These are phyloP conservation scores for Streptopelia turtur DNA, from an alignment of 2,797 vertebrate genomes.

Conservation along the genomic window DNA sequence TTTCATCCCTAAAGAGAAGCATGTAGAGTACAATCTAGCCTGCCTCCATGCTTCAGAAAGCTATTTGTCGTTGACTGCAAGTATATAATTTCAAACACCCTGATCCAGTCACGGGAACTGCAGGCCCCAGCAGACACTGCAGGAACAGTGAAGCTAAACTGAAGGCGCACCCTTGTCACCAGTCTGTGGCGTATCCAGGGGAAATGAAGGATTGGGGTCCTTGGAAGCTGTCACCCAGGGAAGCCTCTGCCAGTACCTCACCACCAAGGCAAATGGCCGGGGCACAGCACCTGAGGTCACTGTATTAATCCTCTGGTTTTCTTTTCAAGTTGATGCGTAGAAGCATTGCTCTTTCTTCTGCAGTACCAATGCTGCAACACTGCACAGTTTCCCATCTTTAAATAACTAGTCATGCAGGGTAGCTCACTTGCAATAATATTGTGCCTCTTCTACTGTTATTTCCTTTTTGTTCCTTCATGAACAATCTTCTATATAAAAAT, in stretches of 20 bases:
- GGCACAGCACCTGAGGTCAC: background rate
- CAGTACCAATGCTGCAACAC: background rate
- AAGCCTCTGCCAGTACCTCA: background rate
- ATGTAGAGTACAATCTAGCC: background rate
- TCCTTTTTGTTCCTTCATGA: background rate
- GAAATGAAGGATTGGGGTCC: background rate
- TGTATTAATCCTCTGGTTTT: background rate
- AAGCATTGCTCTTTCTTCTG: background rate
- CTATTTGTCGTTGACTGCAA: background rate
- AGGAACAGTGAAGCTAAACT: background rate
- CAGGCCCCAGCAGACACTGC: background rate
- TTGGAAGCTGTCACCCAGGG: background rate
- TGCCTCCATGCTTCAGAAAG: background rate
- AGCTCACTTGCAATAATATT: background rate
- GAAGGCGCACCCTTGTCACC: background rate
- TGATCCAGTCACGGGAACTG: background rate
- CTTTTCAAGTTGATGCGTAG: rapidly evolving
- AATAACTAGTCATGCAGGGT: background rate
- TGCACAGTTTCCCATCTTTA: background rate
- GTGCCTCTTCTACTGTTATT: background rate
- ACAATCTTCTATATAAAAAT: background rate
- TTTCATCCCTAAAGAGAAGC: background rate
- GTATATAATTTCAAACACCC: background rate
- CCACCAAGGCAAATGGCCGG: background rate
- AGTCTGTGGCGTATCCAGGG: background rate